Percentiles rank a stretch among this genome's conserved stretches.
Evolutionary conservation across 2,797 vertebrate genomes (phyloP).

Genomic region (Cercopithecus petaurista): DNA sequence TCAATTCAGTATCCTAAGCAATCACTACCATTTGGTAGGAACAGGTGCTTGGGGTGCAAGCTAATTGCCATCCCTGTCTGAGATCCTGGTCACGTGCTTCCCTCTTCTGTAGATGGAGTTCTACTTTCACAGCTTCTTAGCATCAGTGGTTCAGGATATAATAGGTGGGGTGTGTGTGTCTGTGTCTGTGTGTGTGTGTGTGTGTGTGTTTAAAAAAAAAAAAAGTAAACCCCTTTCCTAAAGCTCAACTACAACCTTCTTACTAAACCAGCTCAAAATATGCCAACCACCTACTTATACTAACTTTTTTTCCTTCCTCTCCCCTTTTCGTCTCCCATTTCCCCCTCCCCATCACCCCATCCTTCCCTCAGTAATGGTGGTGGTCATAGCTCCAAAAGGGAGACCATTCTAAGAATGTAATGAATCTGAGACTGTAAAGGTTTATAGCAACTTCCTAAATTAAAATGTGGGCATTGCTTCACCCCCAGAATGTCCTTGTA

Average conservation of each 20-base stretch:
- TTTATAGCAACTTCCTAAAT: neutral
- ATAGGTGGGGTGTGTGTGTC: neutral
- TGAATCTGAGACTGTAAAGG: neutral
- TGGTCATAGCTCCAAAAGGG: neutral
- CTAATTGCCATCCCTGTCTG: neutral
- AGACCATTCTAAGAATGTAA: neutral
- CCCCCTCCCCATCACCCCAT: neutral
- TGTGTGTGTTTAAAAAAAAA: neutral
- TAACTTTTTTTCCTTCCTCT: neutral
- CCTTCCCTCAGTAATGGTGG: neutral
- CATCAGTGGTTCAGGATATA: neutral
- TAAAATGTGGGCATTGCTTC: neutral
- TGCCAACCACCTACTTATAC: neutral
- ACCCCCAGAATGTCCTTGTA: neutral
- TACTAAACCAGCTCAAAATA: neutral
- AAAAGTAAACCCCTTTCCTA: neutral
- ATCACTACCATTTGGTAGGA: neutral
- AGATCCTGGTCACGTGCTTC: neutral
- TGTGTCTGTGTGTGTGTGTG: no score
- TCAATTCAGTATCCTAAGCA: neutral
- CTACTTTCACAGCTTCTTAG: neutral
- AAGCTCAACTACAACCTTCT: constrained; percentile 2
- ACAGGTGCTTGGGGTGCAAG: no score
- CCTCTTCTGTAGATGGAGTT: neutral
- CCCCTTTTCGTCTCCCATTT: no score